Percentiles rank a stretch among this genome's conserved stretches.
These are phyloP conservation scores for Phrynocephalus versicolor DNA, from an alignment of 2,113 vertebrate genomes.

Conservation along the genomic window DNA sequence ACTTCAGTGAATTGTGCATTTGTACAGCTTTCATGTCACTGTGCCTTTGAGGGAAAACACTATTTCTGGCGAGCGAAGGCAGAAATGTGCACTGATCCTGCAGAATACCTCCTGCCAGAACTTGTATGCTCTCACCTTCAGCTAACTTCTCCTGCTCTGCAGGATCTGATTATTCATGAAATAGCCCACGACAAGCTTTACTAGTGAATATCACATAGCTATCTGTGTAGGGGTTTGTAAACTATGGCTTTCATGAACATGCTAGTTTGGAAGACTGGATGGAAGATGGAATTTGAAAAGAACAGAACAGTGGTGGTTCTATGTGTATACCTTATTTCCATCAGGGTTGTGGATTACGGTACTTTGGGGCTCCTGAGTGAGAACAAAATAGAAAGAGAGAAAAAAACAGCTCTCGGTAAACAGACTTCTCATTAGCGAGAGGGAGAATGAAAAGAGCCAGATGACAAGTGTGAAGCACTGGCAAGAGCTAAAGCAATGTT, in stretches of 20 bases:
- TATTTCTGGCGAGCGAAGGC: constrained; percentile 40
- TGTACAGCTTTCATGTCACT: not conserved
- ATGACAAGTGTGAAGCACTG: constrained; percentile 65
- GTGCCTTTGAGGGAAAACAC: constrained; percentile 17
- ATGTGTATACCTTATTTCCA: constrained; percentile 96
- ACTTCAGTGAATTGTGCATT: constrained; percentile 25
- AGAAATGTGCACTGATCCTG: not conserved
- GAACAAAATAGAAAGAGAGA: constrained; percentile 79
- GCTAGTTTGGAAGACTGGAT: constrained; percentile 53
- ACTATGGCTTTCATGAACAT: constrained; percentile 32
- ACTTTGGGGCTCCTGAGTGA: constrained; percentile 96
- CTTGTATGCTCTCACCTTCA: not conserved
- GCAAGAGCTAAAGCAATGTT: constrained; percentile 70
- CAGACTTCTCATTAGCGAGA: constrained; percentile 72
- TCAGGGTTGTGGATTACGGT: constrained; percentile 99
- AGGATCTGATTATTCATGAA: constrained; percentile 3
- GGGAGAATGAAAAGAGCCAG: constrained; percentile 67
- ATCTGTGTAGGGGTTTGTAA: too few relatives aligned
- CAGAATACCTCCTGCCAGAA: not conserved
- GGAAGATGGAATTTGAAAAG: constrained; percentile 67
- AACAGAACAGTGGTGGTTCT: constrained; percentile 69
- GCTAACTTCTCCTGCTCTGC: not conserved
- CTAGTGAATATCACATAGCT: constrained; percentile 13
- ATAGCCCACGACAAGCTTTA: constrained; percentile 25
- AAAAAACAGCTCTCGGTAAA: constrained; percentile 30